Evolutionary conservation across 2,888 invertebrate genomes (phyloP).

Genomic region (Quadroppia sp.): DNA sequence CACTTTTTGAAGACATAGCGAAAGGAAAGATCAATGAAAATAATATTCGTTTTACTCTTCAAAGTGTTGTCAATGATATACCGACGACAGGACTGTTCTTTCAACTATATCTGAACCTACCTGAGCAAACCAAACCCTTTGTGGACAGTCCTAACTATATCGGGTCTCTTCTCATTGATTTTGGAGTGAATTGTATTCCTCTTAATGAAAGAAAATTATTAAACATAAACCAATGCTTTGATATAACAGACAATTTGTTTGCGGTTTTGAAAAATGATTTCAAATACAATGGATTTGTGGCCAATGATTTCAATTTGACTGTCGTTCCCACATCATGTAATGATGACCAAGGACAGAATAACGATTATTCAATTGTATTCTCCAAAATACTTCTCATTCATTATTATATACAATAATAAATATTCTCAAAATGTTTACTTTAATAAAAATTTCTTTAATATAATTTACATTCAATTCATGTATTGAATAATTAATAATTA

Average conservation of each 20-base stretch:
- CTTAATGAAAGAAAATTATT: neutral
- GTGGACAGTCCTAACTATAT: neutral
- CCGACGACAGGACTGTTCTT: neutral
- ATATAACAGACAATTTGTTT: conserved; percentile 4
- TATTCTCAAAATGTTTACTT: no score
- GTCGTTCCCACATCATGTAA: neutral
- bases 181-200: neutral
- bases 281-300: neutral
- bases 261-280: neutral
- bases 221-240: neutral
- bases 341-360: no score
- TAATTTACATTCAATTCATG: no score
- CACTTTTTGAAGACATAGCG: neutral
- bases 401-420: no score
- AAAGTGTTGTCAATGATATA: neutral
- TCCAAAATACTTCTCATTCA: no score
- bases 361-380: no score
- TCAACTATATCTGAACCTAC: neutral
- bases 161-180: neutral
- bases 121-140: neutral
- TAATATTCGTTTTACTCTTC: neutral
- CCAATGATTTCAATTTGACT: neutral
- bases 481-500: no score
- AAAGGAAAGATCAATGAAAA: neutral
- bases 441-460: no score